Conservation (phyloP, 2,888 invertebrate species). For the Tetropium fuscum region DNA sequence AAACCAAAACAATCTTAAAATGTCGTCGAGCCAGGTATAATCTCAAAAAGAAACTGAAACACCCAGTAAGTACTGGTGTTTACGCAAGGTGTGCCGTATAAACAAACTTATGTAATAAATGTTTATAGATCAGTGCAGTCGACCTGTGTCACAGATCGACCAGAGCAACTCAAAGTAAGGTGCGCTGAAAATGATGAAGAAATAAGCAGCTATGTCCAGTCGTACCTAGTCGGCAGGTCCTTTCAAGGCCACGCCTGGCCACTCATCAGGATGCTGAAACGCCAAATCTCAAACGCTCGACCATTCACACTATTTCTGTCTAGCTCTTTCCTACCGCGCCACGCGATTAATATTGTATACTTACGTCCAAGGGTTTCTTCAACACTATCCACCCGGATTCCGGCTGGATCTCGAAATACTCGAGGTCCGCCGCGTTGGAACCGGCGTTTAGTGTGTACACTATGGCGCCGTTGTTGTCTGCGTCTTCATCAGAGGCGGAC, state of each 20-base stretch:
- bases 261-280: slow-evolving; percentile 42
- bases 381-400: slow-evolving; percentile 98
- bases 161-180: slow-evolving; percentile 78
- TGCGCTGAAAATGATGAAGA: slow-evolving; percentile 77
- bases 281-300: slow-evolving; percentile 40
- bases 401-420: slow-evolving; percentile 96
- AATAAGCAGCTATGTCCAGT: slow-evolving; percentile 71
- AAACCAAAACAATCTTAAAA: slow-evolving; percentile 37
- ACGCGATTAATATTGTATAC: slow-evolving; percentile 67
- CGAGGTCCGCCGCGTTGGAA: slow-evolving; percentile 88
- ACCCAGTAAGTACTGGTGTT: slow-evolving; percentile 50
- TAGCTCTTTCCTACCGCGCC: slow-evolving; percentile 41
- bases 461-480: slow-evolving; percentile 96
- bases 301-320: slow-evolving; percentile 41
- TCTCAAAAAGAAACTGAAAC: slow-evolving; percentile 41
- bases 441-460: slow-evolving; percentile 92
- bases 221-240: slow-evolving; percentile 58
- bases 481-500: slow-evolving; percentile 97
- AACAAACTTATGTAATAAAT: slow-evolving; percentile 71
- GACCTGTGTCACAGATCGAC: slow-evolving; percentile 62
- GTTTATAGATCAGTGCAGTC: slow-evolving; percentile 65
- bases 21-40: slow-evolving; percentile 33
- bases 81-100: slow-evolving; percentile 73
- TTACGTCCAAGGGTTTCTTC: slow-evolving; percentile 96
- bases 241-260: slow-evolving; percentile 25